These are phyloP conservation scores for Helicoverpa assulta DNA, from an alignment of 2,888 invertebrate species.

Conservation along the genomic window DNA sequence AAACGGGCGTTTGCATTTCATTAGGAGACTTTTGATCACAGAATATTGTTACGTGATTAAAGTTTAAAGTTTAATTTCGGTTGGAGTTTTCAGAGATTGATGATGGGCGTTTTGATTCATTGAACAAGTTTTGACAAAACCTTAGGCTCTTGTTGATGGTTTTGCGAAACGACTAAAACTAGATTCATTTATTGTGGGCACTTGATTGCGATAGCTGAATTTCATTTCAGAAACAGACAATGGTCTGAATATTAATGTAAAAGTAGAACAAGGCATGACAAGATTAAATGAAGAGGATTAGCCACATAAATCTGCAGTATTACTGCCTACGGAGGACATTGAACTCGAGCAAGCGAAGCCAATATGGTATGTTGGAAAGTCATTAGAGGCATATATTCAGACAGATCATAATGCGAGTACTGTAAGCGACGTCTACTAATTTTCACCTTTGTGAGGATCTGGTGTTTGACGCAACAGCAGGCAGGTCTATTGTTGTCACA, in stretches of 20 bases:
- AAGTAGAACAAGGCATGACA: not conserved
- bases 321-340: not conserved
- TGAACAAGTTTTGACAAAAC: constrained; percentile 43
- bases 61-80: constrained; percentile 58
- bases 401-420: constrained; percentile 49
- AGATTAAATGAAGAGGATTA: not conserved
- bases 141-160: constrained; percentile 25
- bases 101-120: constrained; percentile 52
- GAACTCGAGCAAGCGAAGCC: constrained; percentile 1
- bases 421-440: constrained; percentile 63
- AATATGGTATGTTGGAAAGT: constrained; percentile 7
- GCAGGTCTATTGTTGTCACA: constrained; percentile 74
- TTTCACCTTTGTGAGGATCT: constrained; percentile 64
- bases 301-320: not conserved
- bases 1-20: constrained; percentile 63
- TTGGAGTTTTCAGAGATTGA: constrained; percentile 46
- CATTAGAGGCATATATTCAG: constrained; percentile 42
- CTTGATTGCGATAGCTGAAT: constrained; percentile 30
- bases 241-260: not conserved
- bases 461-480: constrained; percentile 64
- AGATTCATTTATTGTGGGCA: constrained; percentile 22
- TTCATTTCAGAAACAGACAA: constrained; percentile 11
- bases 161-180: constrained; percentile 23
- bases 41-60: constrained; percentile 62
- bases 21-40: constrained; percentile 62